Conservation (phyloP, 2,113 vertebrate species). For the Corythoichthys intestinalis region DNA sequence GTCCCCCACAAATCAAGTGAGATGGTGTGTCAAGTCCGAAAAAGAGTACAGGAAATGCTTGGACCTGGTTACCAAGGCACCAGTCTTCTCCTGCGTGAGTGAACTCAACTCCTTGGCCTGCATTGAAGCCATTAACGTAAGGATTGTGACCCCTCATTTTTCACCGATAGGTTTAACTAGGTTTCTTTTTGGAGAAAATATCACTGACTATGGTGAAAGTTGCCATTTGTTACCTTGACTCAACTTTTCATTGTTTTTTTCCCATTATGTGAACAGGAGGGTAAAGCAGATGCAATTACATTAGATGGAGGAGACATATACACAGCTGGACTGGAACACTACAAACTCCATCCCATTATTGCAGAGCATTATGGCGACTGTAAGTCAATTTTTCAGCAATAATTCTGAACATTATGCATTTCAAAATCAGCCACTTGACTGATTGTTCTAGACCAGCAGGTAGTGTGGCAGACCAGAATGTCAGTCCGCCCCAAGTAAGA, state of each 20-base stretch:
- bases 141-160: neutral
- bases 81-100: slow-evolving; percentile 41
- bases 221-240: no score
- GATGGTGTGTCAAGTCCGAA: slow-evolving; percentile 64
- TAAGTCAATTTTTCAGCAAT: slow-evolving; percentile 1
- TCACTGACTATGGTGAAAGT: no score
- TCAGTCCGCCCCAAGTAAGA: no score
- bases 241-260: neutral
- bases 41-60: slow-evolving; percentile 54
- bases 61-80: neutral
- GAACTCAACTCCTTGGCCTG: slow-evolving; percentile 28
- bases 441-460: no score
- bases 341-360: slow-evolving; percentile 79
- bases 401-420: neutral
- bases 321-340: slow-evolving; percentile 74
- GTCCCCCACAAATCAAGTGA: slow-evolving; percentile 36
- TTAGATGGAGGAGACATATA: slow-evolving; percentile 82
- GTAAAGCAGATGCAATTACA: slow-evolving; percentile 78
- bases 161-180: neutral
- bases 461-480: no score
- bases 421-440: no score
- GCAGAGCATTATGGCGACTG: slow-evolving; percentile 74
- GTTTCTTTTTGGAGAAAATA: neutral
- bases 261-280: slow-evolving; percentile 53
- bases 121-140: slow-evolving; percentile 68